phyloP scores from a whole-genome alignment of 1,140 invertebrate genomes.

The Zaprionus tsacasi region DNA sequence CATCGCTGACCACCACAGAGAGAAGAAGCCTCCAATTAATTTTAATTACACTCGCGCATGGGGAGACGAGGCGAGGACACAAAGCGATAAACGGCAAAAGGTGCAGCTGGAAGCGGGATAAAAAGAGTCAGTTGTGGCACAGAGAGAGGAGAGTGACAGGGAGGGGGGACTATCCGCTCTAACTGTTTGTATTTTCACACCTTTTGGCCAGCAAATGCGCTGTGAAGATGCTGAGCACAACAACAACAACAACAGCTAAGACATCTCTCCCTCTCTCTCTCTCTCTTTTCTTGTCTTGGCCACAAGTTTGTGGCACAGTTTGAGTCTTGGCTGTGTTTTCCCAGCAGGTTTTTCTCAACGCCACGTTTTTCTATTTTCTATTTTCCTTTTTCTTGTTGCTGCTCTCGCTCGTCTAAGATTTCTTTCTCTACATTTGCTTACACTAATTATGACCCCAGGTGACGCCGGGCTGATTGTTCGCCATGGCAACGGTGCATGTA shows the following conservation, averaged over 20 bases:
- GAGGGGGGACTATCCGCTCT: slow-evolving; percentile 27
- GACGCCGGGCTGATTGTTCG: slow-evolving; percentile 51
- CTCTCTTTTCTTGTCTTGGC: slow-evolving; percentile 42
- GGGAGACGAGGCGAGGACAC: slow-evolving; percentile 11
- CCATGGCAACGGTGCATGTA: slow-evolving; percentile 67
- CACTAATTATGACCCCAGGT: slow-evolving; percentile 81
- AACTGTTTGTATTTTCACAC: slow-evolving; percentile 81
- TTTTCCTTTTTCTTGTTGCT: background rate
- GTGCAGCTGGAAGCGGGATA: slow-evolving; percentile 36
- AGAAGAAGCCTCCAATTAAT: slow-evolving; percentile 76
- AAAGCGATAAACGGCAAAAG: slow-evolving; percentile 56
- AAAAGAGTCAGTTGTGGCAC: background rate
- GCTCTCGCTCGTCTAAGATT: slow-evolving; percentile 53
- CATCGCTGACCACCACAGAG: slow-evolving; percentile 59
- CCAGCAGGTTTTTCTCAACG: background rate
- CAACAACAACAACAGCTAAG: slow-evolving; percentile 44
- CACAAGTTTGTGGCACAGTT: slow-evolving; percentile 62
- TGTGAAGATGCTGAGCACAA: slow-evolving; percentile 46
- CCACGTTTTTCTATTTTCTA: slow-evolving; percentile 16
- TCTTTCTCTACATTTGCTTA: slow-evolving; percentile 78
- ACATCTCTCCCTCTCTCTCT: slow-evolving; percentile 57
- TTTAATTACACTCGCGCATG: slow-evolving; percentile 75
- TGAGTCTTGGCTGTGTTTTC: slow-evolving; percentile 30
- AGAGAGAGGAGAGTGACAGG: background rate
- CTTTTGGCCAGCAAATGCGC: slow-evolving; percentile 75